Evolutionary conservation across 2,888 invertebrate genomes (phyloP), one percentile per base, ranked within the genome.

Genomic region (Agelastica alni): DNA sequence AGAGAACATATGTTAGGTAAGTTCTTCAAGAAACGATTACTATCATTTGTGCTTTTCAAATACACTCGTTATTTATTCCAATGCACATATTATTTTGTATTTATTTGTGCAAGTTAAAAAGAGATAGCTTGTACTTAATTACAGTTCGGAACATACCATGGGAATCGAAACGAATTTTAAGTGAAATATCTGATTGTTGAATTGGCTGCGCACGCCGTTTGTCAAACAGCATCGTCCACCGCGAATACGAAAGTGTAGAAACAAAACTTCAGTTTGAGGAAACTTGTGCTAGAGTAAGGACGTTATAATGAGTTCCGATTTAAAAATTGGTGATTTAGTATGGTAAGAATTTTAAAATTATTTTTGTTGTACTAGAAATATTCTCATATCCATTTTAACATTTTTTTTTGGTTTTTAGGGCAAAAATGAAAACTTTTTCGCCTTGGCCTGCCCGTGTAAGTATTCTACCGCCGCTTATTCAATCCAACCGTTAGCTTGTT

Each of bases 391-490:
- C 1, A 31, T 13, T 51, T 47, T 54, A 20, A 46, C 16, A 42
- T 14, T 57, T 52, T 46, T 51, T 51, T 69, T 70, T 65, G 84
- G 70, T 67, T 85, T 85, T 66, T 85, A 96, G 96, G 96, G 95
- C 96, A 54, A 96, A 95, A 85, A 94, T 96, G 94, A 96, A 94
- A 83, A 93, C 94, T 68, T 96, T 93, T 81, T 91, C 93, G 65
- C 92, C 94, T 62, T 96, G 96, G 96, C 96, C 96, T 61, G 95
- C 93, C 79, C 91, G 92, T 86, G 95, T 96, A 85, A 89, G 91
- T 86, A 75, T 70, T 63, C 64, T 65, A 63, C 56, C 55, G 52
- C 56, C 53, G 47, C 52, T 32, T 46, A 58, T 71, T 68, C 70
- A 70, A 70, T 66, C 69, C 75, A 75, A 77, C 78, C 75, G 77